These are phyloP conservation scores for Siphamia tubifer DNA, from an alignment of 2,113 vertebrate species.

Conservation along the genomic window DNA sequence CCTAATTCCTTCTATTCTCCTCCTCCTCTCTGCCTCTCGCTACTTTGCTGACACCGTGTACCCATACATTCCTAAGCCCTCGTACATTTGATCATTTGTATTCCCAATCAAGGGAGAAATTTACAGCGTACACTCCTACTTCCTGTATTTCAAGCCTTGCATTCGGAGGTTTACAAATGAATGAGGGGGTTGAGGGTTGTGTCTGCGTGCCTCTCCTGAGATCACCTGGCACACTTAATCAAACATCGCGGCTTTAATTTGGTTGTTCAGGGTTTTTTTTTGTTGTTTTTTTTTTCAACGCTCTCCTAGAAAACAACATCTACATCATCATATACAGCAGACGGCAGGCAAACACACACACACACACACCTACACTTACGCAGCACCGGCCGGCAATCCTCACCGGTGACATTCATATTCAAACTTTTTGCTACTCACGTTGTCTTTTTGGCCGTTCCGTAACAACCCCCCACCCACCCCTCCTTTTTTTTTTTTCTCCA, in stretches of 20 bases:
- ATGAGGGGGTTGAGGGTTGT: slow-evolving; percentile 72
- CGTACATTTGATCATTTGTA: slow-evolving; percentile 76
- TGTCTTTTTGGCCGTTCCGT: slow-evolving; percentile 34
- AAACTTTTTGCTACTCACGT: slow-evolving; percentile 60
- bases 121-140: slow-evolving; percentile 71
- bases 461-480: neutral
- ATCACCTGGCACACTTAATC: slow-evolving; percentile 78
- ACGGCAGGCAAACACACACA: slow-evolving; percentile 25
- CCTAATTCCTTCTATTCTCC: slow-evolving; percentile 75
- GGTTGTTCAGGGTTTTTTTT: slow-evolving; percentile 58
- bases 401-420: slow-evolving; percentile 38
- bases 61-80: slow-evolving; percentile 64
- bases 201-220: slow-evolving; percentile 73
- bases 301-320: slow-evolving; percentile 67
- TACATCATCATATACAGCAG: slow-evolving; percentile 54
- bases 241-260: slow-evolving; percentile 78
- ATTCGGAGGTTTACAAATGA: slow-evolving; percentile 77
- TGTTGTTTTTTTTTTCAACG: slow-evolving; percentile 51
- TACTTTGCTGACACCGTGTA: slow-evolving; percentile 74
- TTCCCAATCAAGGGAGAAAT: slow-evolving; percentile 75
- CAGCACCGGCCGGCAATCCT: slow-evolving; percentile 17
- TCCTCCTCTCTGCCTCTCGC: slow-evolving; percentile 64
- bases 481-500: slow-evolving; percentile 10
- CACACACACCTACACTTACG: slow-evolving; percentile 12
- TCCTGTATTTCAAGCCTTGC: slow-evolving; percentile 73